Evolutionary conservation across 2,888 invertebrate genomes (phyloP).

Genomic region (Galerucella nymphaeae): DNA sequence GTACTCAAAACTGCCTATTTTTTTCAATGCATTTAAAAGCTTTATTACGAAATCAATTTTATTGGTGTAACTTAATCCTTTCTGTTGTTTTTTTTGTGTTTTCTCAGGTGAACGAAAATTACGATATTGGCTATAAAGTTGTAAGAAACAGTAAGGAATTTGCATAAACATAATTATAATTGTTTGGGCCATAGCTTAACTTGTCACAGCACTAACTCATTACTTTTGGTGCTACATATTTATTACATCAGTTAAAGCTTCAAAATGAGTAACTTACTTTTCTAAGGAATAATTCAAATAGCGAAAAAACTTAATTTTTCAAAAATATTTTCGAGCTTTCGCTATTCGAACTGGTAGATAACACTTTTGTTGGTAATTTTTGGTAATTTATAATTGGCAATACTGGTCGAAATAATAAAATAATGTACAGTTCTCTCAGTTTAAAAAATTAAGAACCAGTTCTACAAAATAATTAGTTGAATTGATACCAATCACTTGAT

Average conservation of each 20-base stretch:
- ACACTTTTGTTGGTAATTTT: conserved; percentile 23
- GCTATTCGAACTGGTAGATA: conserved; percentile 10
- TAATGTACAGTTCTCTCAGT: too few species aligned
- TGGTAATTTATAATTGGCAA: conserved; percentile 19
- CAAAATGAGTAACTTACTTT: background rate
- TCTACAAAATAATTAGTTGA: too few species aligned
- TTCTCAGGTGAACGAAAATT: conserved; percentile 54
- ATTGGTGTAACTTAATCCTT: conserved; percentile 29
- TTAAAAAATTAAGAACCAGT: too few species aligned
- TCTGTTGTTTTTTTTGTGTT: conserved; percentile 37
- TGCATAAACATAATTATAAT: conserved; percentile 34
- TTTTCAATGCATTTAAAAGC: too few species aligned
- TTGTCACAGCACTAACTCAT: conserved; percentile 48
- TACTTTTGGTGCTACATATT: conserved; percentile 37
- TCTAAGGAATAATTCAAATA: background rate
- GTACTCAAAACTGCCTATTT: too few species aligned
- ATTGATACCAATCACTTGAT: too few species aligned
- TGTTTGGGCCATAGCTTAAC: conserved; percentile 40
- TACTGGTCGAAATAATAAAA: conserved; percentile 8
- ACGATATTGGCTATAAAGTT: conserved; percentile 50
- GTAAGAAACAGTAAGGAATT: conserved; percentile 50
- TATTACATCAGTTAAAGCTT: conserved; percentile 12
- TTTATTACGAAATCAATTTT: background rate
- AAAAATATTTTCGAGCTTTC: background rate
- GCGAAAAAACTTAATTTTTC: background rate